phyloP scores from a whole-genome alignment of 2,797 vertebrate species.

The Sebastes nivosus region DNA sequence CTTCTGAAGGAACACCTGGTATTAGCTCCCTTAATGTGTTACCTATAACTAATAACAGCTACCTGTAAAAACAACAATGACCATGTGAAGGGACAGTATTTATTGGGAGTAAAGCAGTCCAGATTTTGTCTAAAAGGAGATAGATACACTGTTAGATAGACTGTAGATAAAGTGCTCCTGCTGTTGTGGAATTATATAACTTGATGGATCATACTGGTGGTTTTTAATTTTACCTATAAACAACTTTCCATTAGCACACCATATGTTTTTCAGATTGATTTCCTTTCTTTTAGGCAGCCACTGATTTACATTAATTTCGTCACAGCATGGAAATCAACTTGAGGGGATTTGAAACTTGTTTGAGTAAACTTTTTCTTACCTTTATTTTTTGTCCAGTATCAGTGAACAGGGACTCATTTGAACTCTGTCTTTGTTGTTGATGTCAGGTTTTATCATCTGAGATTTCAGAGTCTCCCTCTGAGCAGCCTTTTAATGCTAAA shows the following conservation, averaged over 20 bases:
- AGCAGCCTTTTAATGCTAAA: not conserved
- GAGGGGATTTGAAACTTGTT: not conserved
- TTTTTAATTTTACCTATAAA: not conserved
- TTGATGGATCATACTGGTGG: not conserved
- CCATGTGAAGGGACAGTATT: not conserved
- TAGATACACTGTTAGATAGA: not conserved
- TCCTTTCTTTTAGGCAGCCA: not conserved
- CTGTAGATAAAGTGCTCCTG: not conserved
- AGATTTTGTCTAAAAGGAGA: not conserved
- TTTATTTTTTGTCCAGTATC: not conserved
- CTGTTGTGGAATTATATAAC: not conserved
- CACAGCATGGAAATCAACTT: not conserved
- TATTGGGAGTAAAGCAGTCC: not conserved
- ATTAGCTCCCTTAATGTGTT: not conserved
- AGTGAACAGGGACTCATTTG: not conserved
- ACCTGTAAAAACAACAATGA: conserved; percentile 16
- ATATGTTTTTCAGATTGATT: not conserved
- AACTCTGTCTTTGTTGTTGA: not conserved
- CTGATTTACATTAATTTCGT: not conserved
- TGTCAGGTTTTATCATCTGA: not conserved
- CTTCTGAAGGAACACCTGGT: conserved; percentile 43
- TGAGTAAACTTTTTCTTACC: not conserved
- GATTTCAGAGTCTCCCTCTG: not conserved
- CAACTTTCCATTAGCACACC: conserved; percentile 1
- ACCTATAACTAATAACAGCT: conserved; percentile 3